Evolutionary conservation across 1,140 invertebrate genomes (phyloP), one percentile per base, ranked within the genome.

Genomic region (Dysdera silvatica): DNA sequence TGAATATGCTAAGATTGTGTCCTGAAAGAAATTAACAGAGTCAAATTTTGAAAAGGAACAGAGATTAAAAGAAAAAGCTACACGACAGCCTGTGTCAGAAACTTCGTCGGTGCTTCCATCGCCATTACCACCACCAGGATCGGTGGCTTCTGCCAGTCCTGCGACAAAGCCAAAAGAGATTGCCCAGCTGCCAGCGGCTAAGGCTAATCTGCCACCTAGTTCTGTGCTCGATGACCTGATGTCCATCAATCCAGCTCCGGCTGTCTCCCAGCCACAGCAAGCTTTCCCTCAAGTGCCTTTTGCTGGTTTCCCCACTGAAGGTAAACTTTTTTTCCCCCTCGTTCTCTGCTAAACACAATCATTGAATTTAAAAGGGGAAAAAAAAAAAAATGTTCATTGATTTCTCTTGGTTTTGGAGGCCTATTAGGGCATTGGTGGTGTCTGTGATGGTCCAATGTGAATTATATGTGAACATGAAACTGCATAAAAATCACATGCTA

Each of bases 271-370:
- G 8, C 45, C 29, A 29, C 52, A 55, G 18, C 32, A 20, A 37
- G 53, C 53, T 23, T 56, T 56, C 51, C 53, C 45, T 6, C 61
- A 61, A 49, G 58, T 52, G 58, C 58, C 58, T 61, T 61, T 61
- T 52, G 31, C 56, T 10, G 47, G 33, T 57, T 23, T 57, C n/a
- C 48, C 48, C 14, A 52, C 45, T 28, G 58, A 61, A 41, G 58
- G 58, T 53, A 31, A 52, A 33, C 37, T 28, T 49, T 49, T 49
- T 29, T 10, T 20, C 23, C 43, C 43, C n/a, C 24, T 1, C 10
- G 10, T 10, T 18, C 8, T 47, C 20, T 47, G 18, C 10, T 47
- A 14, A n/a, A n/a, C n/a, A n/a, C n/a, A n/a, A n/a, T n/a, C n/a
- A n/a, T n/a, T n/a, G n/a, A n/a, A n/a, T n/a, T n/a, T n/a, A n/a